Percentiles rank a stretch among this genome's conserved stretches.
These are phyloP conservation scores for Anodontia alba DNA, from an alignment of 2,888 invertebrate genomes.

Conservation along the genomic window DNA sequence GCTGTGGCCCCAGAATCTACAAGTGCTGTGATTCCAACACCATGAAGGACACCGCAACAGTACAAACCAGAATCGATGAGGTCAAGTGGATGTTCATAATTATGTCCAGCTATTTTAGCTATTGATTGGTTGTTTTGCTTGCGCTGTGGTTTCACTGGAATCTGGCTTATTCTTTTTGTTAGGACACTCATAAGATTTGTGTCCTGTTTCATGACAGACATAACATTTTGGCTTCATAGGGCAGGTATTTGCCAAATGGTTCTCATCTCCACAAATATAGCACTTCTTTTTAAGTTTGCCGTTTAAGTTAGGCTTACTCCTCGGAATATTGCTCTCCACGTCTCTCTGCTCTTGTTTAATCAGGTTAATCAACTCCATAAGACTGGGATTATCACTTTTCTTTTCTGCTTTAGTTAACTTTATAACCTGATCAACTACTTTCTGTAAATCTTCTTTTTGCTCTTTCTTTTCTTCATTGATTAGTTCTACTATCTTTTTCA, in stretches of 20 bases:
- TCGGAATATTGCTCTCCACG: not conserved
- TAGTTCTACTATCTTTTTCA: too few relatives aligned
- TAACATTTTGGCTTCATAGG: not conserved
- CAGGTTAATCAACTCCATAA: not conserved
- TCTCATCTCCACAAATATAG: not conserved
- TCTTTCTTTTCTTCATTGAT: too few relatives aligned
- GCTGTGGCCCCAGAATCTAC: too few relatives aligned
- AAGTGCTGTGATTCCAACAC: conserved; percentile 6
- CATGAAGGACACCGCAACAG: not conserved
- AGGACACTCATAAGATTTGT: not conserved
- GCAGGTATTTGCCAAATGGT: not conserved
- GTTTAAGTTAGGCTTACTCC: not conserved
- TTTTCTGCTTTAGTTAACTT: not conserved
- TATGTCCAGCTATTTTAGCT: not conserved
- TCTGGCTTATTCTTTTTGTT: not conserved
- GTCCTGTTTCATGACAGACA: too few relatives aligned
- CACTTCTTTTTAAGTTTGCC: not conserved
- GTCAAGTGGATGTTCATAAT: not conserved
- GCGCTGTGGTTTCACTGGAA: not conserved
- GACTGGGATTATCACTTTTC: not conserved
- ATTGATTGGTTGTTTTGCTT: not conserved
- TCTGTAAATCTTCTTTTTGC: not conserved
- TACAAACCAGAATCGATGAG: not conserved
- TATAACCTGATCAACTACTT: not conserved
- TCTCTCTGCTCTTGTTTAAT: not conserved